A percentile compares a stretch with the other conserved stretches of the same genome.
These are phyloP conservation scores for Laodelphax striatellus DNA, from an alignment of 1,140 invertebrate genomes.

Conservation along the genomic window DNA sequence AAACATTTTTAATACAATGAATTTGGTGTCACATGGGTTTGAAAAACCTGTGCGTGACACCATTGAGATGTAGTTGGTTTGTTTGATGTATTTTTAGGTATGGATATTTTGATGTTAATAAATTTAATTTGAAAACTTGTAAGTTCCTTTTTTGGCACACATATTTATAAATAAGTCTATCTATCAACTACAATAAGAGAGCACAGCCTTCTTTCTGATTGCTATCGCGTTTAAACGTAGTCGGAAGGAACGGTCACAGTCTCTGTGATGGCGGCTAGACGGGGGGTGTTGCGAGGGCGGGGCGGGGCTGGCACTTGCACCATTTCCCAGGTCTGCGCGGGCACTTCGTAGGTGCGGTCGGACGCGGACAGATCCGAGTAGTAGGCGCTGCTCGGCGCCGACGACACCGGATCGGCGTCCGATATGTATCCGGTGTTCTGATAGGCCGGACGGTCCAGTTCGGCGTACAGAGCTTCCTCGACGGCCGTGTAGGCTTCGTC, in stretches of 20 bases:
- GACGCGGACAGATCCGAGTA: conserved; percentile 52
- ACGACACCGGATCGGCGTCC: conserved; percentile 47
- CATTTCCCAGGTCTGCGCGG: conserved; percentile 31
- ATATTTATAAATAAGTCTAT: too few species aligned
- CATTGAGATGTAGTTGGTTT: too few species aligned
- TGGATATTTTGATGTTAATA: too few species aligned
- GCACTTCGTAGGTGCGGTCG: conserved; percentile 44
- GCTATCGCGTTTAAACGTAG: conserved; percentile 38
- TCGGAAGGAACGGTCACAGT: conserved; percentile 44
- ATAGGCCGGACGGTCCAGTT: conserved; percentile 53
- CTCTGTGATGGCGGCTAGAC: conserved; percentile 49
- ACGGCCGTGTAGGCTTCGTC: conserved; percentile 43
- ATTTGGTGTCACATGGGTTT: too few species aligned
- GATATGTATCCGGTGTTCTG: conserved; percentile 56
- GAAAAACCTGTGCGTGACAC: too few species aligned
- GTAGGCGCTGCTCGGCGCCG: conserved; percentile 55
- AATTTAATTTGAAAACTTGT: too few species aligned
- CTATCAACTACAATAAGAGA: too few species aligned
- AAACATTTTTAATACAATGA: too few species aligned
- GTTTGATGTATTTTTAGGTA: too few species aligned
- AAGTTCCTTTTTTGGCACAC: too few species aligned
- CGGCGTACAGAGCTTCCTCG: conserved; percentile 51
- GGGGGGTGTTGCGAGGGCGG: conserved; percentile 28
- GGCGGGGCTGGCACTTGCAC: conserved; percentile 27
- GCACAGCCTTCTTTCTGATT: too few species aligned